A percentile compares a stretch with the other conserved stretches of the same genome.
Conservation (phyloP, 1,140 invertebrate genomes). For the Drosophila busckii region DNA sequence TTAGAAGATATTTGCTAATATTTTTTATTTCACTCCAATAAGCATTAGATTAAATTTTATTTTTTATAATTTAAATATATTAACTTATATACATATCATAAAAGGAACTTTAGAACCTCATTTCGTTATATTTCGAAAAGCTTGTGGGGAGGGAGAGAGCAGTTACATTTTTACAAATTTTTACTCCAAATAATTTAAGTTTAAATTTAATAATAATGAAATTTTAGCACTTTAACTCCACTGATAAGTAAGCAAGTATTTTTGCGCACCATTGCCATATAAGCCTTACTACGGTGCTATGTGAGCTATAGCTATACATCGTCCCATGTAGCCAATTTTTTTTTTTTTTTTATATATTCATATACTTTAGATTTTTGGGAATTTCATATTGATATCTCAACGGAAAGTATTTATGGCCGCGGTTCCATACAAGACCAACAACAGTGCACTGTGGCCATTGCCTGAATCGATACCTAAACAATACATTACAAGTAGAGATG, state of each 20-base stretch:
- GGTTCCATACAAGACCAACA: neutral
- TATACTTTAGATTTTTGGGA: no score
- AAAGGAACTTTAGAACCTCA: no score
- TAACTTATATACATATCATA: no score
- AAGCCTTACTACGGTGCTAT: neutral
- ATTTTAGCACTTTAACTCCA: neutral
- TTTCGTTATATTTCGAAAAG: no score
- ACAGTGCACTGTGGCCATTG: neutral
- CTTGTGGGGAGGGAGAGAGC: no score
- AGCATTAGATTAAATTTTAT: slow-evolving; percentile 3
- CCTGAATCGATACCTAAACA: no score
- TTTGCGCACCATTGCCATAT: neutral
- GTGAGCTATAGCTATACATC: neutral
- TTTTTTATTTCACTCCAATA: neutral
- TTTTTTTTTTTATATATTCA: no score
- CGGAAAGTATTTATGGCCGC: neutral
- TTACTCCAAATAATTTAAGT: no score
- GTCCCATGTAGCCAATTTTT: neutral
- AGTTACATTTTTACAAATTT: no score
- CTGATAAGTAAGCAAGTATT: slow-evolving; percentile 3
- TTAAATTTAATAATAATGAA: slow-evolving; percentile 1
- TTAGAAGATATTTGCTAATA: neutral
- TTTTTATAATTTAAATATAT: neutral
- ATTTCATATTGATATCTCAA: no score
- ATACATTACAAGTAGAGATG: no score